These are phyloP conservation scores for Xylophagus ater DNA, from an alignment of 2,888 invertebrate genomes.

Conservation along the genomic window DNA sequence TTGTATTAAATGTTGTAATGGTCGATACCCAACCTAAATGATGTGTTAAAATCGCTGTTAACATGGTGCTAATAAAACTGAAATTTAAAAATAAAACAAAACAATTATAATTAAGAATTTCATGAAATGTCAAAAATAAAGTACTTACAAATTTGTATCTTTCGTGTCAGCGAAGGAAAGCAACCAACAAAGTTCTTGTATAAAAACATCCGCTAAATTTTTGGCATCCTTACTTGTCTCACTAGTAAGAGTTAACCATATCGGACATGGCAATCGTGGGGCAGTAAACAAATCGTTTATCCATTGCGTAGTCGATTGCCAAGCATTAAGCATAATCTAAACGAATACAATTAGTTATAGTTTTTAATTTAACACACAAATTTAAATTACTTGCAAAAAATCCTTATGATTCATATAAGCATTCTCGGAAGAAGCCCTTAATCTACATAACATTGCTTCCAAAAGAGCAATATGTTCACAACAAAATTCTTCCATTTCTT, in stretches of 20 bases:
- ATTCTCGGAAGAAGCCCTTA: conserved; percentile 53
- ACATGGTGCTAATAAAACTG: conserved; percentile 81
- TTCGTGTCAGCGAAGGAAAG: conserved; percentile 68
- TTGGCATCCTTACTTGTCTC: conserved; percentile 35
- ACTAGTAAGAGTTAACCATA: conserved; percentile 51
- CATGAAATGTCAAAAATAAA: not conserved
- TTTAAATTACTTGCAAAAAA: conserved; percentile 42
- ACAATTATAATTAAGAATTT: conserved; percentile 9
- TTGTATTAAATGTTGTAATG: conserved; percentile 41
- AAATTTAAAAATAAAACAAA: conserved; percentile 31
- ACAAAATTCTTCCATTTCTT: conserved; percentile 60
- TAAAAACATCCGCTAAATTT: conserved; percentile 40
- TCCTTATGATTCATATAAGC: conserved; percentile 46
- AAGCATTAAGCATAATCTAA: conserved; percentile 43
- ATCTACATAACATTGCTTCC: conserved; percentile 59
- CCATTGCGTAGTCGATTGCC: conserved; percentile 41
- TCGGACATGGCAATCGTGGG: conserved; percentile 51
- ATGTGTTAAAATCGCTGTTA: conserved; percentile 79
- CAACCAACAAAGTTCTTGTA: conserved; percentile 51
- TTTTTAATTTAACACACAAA: not conserved
- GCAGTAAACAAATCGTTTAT: conserved; percentile 57
- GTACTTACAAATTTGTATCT: conserved; percentile 78
- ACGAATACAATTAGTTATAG: not conserved
- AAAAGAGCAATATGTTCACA: conserved; percentile 69
- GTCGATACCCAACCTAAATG: conserved; percentile 88